Evolutionary conservation across 1,140 invertebrate species (phyloP), one percentile per base, ranked within the genome.

Genomic region (Rhysida immarginata): DNA sequence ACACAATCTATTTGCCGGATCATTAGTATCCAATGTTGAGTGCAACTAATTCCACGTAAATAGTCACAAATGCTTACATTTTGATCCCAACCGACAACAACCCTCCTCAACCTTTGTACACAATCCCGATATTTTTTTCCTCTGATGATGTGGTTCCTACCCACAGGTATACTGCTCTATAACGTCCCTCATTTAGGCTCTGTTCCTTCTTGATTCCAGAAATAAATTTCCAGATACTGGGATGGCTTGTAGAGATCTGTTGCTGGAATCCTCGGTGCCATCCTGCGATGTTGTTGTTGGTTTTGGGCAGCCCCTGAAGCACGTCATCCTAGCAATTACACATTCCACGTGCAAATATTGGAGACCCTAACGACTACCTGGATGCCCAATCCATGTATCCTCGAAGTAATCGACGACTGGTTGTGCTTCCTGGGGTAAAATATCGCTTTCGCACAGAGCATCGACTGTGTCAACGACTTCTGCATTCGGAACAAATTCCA

Each of bases 301-400:
- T 41, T 41, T 41, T 26, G 26, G 50, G 50, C 8, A 52, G 25
- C 13, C 21, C 50, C 8, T 52, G 11, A 11, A 11, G 11, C 11
- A 26, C 23, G 11, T 8, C 27, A 52, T 26, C 23, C 8, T 41
- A 35, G 11, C 14, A 24, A 23, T 52, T 24, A 13, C 50, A 52
- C 25, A 52, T 11, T 16, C n/a, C 8, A 26, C 26, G 50, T 16
- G 50, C 14, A 52, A 52, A 24, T 5, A 8, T 8, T 8, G 50
- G 50, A 14, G 50, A n/a, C n/a, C n/a, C n/a, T n/a, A 24, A 8
- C 25, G 24, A 52, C 50, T 13, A 11, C 25, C 16, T 42, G 8
- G 11, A n/a, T 24, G 11, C 11, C 50, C 50, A 52, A 52, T 52
- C 50, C 25, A 52, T 52, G 50, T 52, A 35, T 52, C 50, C 26